These are phyloP conservation scores for Ormyrus thymus DNA, from an alignment of 2,888 invertebrate genomes.

Conservation along the genomic window DNA sequence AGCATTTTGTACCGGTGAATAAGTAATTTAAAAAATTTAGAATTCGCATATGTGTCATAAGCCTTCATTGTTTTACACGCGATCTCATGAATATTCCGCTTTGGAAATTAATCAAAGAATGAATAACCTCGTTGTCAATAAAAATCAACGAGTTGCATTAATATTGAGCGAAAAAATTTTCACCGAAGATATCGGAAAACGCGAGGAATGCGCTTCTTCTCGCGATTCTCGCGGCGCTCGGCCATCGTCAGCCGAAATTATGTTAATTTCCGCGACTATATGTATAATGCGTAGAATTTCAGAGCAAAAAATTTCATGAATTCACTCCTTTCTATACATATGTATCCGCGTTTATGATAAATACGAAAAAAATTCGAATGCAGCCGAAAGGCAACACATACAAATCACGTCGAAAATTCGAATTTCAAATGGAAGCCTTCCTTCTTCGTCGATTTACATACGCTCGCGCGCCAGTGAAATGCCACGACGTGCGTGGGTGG, in stretches of 20 bases:
- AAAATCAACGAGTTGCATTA: slow-evolving; percentile 15
- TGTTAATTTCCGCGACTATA: too few relatives aligned
- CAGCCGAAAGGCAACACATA: slow-evolving; percentile 4
- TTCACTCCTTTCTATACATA: neutral
- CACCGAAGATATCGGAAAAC: neutral
- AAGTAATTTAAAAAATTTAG: neutral
- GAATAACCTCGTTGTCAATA: slow-evolving; percentile 7
- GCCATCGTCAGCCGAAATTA: too few relatives aligned
- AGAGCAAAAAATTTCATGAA: slow-evolving; percentile 27
- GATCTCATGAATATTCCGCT: slow-evolving; percentile 11
- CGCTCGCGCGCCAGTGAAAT: neutral
- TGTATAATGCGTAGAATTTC: too few relatives aligned
- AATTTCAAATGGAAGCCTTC: slow-evolving; percentile 50
- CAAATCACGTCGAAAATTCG: slow-evolving; percentile 48
- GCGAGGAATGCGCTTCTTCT: too few relatives aligned
- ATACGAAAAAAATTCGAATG: slow-evolving; percentile 35
- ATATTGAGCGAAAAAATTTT: neutral
- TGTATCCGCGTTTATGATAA: slow-evolving; percentile 32
- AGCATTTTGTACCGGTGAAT: too few relatives aligned
- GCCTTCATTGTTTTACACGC: neutral
- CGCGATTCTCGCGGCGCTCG: too few relatives aligned
- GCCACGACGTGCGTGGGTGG: too few relatives aligned
- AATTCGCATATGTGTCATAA: slow-evolving; percentile 15
- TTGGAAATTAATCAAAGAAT: slow-evolving; percentile 9
- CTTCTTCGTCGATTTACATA: slow-evolving; percentile 41